Conservation (phyloP, 1,140 invertebrate genomes). For the Pachyrhynchus sulphureomaculatus region DNA sequence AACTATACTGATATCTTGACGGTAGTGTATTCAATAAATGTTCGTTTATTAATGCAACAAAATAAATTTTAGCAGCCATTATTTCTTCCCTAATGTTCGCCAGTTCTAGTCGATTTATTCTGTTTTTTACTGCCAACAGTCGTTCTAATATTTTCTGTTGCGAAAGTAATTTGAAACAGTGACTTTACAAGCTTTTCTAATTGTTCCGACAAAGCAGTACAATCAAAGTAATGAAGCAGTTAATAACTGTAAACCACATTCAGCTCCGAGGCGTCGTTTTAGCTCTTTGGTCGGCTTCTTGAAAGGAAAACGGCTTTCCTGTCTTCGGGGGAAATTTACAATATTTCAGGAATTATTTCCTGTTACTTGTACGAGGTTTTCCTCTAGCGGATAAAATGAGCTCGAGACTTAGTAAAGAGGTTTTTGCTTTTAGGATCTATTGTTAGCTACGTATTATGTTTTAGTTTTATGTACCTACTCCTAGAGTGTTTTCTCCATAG, state of each 20-base stretch:
- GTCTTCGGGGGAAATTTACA: too few species aligned
- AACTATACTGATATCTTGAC: too few species aligned
- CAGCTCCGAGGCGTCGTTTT: not conserved
- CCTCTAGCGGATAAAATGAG: not conserved
- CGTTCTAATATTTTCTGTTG: constrained; percentile 8
- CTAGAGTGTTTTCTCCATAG: too few species aligned
- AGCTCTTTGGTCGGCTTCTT: too few species aligned
- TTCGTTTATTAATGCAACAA: constrained; percentile 1
- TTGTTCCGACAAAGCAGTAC: constrained; percentile 28
- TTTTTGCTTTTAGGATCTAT: too few species aligned
- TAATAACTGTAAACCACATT: constrained; percentile 21
- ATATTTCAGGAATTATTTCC: not conserved
- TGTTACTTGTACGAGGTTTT: not conserved
- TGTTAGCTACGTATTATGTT: too few species aligned
- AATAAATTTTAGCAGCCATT: constrained; percentile 19
- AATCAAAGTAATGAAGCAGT: constrained; percentile 37
- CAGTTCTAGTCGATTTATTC: constrained; percentile 12
- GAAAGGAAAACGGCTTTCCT: not conserved
- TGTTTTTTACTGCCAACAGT: constrained; percentile 19
- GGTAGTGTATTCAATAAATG: constrained; percentile 14
- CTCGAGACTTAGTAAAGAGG: too few species aligned
- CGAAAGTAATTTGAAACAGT: constrained; percentile 23
- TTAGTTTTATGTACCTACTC: too few species aligned
- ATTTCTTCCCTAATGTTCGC: constrained; percentile 17
- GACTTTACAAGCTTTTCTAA: constrained; percentile 27